Base-by-base conservation (phyloP, 37 sponge, comb jelly and placozoan species). In the Petrosia ficiformis region DNA sequence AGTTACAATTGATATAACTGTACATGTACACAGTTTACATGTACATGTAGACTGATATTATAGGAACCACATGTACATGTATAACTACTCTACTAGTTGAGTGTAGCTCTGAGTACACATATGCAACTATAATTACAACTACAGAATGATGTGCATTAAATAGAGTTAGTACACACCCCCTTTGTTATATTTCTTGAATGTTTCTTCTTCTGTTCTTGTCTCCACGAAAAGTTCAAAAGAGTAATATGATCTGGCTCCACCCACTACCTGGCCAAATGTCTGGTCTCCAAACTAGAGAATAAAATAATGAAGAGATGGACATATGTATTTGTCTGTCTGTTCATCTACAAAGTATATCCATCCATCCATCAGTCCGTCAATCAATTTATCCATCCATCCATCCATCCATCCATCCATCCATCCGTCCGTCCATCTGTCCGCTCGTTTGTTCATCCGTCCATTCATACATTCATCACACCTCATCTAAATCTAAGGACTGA, bases 181-280 rank as follows among this genome's bases (percentile, higher is more conserved):
- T 59, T 64, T 77, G 43, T 88, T 80, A 40, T 92, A 95, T 29
- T 41, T 32, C 39, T 67, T 79, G 65, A 95, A 95, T 32, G 77
- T 59, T 66, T 92, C 76, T 4, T 68, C 76, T 34, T 87, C 82
- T 32, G 31, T 71, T 32, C 82, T 70, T 11, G 75, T 74, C 56
- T 95, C 96, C 76, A 95, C 39, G 42, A 92, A 83, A 40, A 95
- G 60, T 38, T 95, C 96, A 78, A 92, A 92, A 32, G 81, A 71
- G 65, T 94, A 94, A 61, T 79, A 86, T 42, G 42, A 61, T 24
- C 79, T 76, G 3, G 75, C 80, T 25, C 96, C 96, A 33, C 92
- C 96, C 59, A 95, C 81, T 48, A 83, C 42, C 3, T 81, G 44
- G n/a, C 80, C 68, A 70, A 95, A 78, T 0, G 89, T 68, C 14